phyloP scores from a whole-genome alignment of 2,113 vertebrate genomes.

The Cynopterus brachyotis region DNA sequence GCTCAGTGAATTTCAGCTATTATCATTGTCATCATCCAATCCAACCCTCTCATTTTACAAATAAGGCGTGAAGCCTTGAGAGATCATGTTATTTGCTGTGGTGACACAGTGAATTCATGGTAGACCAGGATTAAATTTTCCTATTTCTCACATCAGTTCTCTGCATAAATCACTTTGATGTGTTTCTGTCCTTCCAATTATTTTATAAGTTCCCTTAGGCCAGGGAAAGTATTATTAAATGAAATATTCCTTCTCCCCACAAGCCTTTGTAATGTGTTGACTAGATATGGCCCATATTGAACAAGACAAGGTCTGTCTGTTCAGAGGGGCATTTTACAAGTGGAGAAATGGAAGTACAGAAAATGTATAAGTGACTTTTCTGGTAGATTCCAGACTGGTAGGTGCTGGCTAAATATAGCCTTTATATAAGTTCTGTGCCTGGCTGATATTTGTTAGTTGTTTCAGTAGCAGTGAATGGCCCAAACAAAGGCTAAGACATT shows the following conservation, averaged over 20 bases:
- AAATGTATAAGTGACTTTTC: background rate
- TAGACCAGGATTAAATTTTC: background rate
- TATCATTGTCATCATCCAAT: background rate
- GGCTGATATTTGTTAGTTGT: background rate
- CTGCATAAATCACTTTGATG: background rate
- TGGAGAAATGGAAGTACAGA: background rate
- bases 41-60: background rate
- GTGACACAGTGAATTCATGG: background rate
- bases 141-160: background rate
- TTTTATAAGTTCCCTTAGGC: background rate
- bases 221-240: background rate
- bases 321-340: background rate
- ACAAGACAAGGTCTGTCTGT: background rate
- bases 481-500: background rate
- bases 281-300: background rate
- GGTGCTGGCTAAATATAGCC: background rate
- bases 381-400: background rate
- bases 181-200: background rate
- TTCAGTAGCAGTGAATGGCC: background rate
- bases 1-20: background rate
- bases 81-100: background rate
- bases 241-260: background rate
- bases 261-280: background rate
- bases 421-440: background rate
- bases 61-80: background rate